Evolutionary conservation across 1,140 invertebrate genomes (phyloP), one percentile per base, ranked within the genome.

Genomic region (Nasonia vitripennis): DNA sequence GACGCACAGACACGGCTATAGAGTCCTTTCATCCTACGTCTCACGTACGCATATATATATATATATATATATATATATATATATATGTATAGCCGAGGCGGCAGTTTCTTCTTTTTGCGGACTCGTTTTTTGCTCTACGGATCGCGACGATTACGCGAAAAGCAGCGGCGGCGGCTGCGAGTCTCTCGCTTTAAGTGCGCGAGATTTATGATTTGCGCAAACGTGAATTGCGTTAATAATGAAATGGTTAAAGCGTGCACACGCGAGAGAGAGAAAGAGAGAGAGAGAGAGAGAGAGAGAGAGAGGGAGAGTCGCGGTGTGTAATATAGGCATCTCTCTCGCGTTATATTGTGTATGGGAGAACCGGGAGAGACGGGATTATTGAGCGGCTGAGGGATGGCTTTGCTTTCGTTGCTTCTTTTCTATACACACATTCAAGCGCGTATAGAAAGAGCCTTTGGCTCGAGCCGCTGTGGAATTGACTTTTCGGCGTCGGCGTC

Each of bases 201-300:
- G 82, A 84, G 83, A 84, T 84, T 84, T 84, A 84, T 84, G 77
- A 84, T 84, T 84, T 41, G 77, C 51, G 70, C 83, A 79, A 79
- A 84, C 62, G 77, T 78, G 83, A 78, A 84, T 84, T 78, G 75
- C 82, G 82, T 78, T 84, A 51, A 84, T 84, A 84, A 84, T 84
- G 82, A 84, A 84, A 84, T 31, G 84, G 84, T 62, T 41, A 23
- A 78, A 84, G 68, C 68, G 68, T 62, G 55, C 55, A 62, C 1
- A 4, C 12, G 51, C 20, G 51, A 55, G 51, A 17, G 51, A 20
- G 51, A 62, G 27, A 20, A 14, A 62, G 27, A 27, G 27, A 27
- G 27, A 0, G 27, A 27, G 27, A 27, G 27, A 0, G 0, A 0
- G 27, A 27, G 27, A 27, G 51, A 55, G 51, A 55, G 51, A 17